Evolutionary conservation across 1,140 invertebrate species (phyloP), one percentile per base, ranked within the genome.

Genomic region (Ooceraea biroi): DNA sequence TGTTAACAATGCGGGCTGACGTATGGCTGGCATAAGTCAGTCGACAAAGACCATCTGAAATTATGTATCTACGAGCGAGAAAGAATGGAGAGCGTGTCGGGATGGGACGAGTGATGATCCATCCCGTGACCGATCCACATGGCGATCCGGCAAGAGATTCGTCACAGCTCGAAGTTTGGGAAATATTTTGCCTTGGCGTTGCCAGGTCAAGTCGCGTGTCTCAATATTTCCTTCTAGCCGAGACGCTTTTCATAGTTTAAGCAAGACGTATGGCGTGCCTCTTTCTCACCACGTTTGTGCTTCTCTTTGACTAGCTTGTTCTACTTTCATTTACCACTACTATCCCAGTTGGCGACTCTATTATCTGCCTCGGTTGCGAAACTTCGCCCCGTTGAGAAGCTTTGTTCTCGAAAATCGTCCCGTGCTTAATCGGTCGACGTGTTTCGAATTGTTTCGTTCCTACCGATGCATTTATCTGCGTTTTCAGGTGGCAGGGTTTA

Each of bases 121-220:
- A 46, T 10, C 46, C 68, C 82, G 84, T 88, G 87, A 88, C 84
- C 71, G 74, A 88, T 82, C 36, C 41, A 50, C 12, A 50, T 3
- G 60, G 22, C 27, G 61, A 82, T 73, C 22, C 48, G 36, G 36
- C 52, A 41, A 71, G 22, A 17, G 86, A 93, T 94, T 91, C 88
- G 93, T 92, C 89, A 92, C 84, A 89, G 86, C 74, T 30, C 65
- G 22, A 84, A 93, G 92, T 93, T 93, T 94, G 92, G 92, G 90
- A 94, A 94, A 94, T 92, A 94, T 90, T 92, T 91, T 84, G 88
- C 74, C 61, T 41, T 30, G 12, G n/a, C 50, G 44, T n/a, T 30
- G 55, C n/a, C 11, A 82, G 76, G 76, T 84, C 73, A 73, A 78
- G 78, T 82, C 83, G 88, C 82, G 89, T 91, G 91, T 92, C 91